Conservation (phyloP, 2,113 vertebrate species). For the Panurus biarmicus region DNA sequence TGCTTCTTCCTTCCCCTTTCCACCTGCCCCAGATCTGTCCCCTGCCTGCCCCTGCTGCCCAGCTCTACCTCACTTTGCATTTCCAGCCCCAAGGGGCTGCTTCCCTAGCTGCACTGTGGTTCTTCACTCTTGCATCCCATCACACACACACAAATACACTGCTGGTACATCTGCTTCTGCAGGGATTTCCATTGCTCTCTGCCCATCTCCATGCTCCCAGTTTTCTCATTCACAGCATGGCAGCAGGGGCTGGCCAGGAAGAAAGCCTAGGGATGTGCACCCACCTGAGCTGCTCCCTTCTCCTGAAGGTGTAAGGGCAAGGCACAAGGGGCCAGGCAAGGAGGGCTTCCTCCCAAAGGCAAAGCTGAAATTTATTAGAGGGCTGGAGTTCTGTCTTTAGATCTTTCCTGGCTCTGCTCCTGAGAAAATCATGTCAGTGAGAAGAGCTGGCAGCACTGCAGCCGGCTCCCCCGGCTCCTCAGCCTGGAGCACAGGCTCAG, state of each 20-base stretch:
- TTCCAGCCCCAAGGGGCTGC: neutral
- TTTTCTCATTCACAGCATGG: neutral
- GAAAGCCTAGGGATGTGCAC: neutral
- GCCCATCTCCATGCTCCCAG: neutral
- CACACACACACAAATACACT: rapidly evolving
- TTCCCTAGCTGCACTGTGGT: rapidly evolving
- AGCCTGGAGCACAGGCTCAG: neutral
- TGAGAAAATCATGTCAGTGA: neutral
- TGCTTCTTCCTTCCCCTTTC: neutral
- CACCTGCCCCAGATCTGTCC: neutral
- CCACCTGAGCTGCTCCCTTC: neutral
- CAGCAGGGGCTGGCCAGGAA: neutral
- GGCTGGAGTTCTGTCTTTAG: slow-evolving; percentile 17
- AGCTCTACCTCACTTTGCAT: neutral
- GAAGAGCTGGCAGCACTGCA: neutral
- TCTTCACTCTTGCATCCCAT: neutral
- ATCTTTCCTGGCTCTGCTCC: slow-evolving; percentile 41
- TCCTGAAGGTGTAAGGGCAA: neutral
- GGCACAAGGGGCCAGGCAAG: neutral
- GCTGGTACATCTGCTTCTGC: neutral
- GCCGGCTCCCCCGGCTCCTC: neutral
- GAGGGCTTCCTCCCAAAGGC: neutral
- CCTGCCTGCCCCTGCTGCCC: neutral
- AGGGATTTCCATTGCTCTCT: neutral
- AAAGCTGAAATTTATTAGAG: neutral